Evolutionary conservation across 2,888 invertebrate genomes (phyloP).

Genomic region (Exephanes ischioxanthus): DNA sequence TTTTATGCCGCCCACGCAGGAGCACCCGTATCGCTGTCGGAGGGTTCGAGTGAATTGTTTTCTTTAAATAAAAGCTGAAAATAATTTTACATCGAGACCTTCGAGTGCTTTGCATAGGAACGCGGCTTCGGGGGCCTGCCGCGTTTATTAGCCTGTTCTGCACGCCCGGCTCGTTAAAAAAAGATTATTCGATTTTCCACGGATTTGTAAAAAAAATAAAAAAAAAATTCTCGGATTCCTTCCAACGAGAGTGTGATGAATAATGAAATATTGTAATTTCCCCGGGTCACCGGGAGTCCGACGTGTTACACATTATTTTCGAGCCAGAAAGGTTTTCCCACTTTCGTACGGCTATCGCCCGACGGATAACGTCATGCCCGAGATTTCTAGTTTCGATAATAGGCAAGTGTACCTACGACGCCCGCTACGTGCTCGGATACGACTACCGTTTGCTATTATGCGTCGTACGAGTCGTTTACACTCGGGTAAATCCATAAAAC

Average conservation of each 20-base stretch:
- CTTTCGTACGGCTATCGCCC: background rate
- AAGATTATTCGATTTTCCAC: background rate
- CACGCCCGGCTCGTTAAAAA: background rate
- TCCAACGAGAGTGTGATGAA: conserved; percentile 38
- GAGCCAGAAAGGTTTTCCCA: background rate
- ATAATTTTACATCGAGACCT: background rate
- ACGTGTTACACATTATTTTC: conserved; percentile 17
- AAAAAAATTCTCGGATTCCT: too few relatives aligned
- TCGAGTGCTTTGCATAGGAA: background rate
- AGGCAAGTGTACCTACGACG: conserved; percentile 43
- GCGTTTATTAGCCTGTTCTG: background rate
- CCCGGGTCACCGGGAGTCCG: conserved; percentile 40
- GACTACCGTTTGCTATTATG: conserved; percentile 25
- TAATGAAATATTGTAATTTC: conserved; percentile 58
- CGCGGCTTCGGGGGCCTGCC: background rate
- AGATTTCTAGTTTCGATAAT: conserved; percentile 61
- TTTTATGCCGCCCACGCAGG: background rate
- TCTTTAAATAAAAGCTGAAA: background rate
- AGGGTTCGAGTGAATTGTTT: background rate
- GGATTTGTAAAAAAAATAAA: background rate
- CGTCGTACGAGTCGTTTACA: conserved; percentile 5
- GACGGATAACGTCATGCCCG: conserved; percentile 43
- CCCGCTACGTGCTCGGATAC: conserved; percentile 25
- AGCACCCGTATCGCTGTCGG: background rate
- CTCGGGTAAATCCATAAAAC: conserved; percentile 40